Evolutionary conservation across 2,888 invertebrate genomes (phyloP).

Genomic region (Leptinotarsa juncta): DNA sequence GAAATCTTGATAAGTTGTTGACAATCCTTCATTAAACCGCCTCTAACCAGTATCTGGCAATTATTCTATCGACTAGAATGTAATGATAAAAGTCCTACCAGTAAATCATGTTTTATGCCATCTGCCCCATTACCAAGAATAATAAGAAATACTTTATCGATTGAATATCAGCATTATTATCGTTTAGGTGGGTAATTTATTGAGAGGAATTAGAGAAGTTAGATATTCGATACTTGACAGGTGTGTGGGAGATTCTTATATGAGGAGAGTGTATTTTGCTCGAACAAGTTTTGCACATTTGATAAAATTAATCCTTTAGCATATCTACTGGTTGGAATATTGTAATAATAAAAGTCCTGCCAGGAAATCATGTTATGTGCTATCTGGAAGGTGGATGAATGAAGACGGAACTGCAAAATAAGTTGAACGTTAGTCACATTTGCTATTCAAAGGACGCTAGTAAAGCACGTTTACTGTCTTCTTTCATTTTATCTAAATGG

Average conservation of each 20-base stretch:
- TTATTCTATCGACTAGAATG: not conserved
- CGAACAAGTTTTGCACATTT: not conserved
- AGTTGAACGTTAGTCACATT: too few relatives aligned
- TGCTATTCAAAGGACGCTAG: too few relatives aligned
- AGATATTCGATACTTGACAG: slow-evolving; percentile 44
- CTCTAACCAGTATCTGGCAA: not conserved
- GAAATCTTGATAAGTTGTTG: not conserved
- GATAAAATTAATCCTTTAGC: not conserved
- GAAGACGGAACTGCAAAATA: too few relatives aligned
- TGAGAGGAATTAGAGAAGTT: slow-evolving; percentile 40
- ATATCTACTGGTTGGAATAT: not conserved
- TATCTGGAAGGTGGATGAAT: not conserved
- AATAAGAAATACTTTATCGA: slow-evolving; percentile 17
- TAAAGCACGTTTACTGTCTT: too few relatives aligned
- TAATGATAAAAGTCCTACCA: not conserved
- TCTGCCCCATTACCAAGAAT: slow-evolving; percentile 16
- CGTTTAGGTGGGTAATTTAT: slow-evolving; percentile 44
- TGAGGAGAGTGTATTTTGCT: slow-evolving; percentile 2
- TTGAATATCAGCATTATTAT: slow-evolving; percentile 26
- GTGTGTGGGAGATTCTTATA: slow-evolving; percentile 18
- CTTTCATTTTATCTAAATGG: too few relatives aligned
- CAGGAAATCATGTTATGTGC: not conserved
- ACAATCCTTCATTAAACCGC: not conserved
- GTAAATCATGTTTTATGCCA: slow-evolving; percentile 6
- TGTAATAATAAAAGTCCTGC: not conserved